Evolutionary conservation across 2,113 vertebrate genomes (phyloP).

Genomic region (Phrynosoma platyrhinos): DNA sequence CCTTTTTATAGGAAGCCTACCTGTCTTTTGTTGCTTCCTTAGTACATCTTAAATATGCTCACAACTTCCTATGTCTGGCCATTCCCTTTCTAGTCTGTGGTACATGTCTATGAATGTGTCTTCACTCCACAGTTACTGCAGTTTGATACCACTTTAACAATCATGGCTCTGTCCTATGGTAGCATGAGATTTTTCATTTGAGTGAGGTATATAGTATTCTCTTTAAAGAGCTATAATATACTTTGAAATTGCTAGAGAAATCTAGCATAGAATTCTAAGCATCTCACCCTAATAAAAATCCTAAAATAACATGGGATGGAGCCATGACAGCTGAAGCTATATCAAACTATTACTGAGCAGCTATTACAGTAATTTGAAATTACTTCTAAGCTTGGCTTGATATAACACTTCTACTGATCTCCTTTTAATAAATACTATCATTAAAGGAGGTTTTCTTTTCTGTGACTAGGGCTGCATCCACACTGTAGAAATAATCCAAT

Average conservation of each 20-base stretch:
- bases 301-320: no score
- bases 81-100: background rate
- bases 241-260: no score
- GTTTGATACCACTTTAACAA: no score
- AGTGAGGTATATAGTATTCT: no score
- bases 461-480: background rate
- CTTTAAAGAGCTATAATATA: no score
- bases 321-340: no score
- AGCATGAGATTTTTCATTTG: no score
- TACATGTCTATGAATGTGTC: background rate
- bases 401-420: background rate
- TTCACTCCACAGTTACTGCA: no score
- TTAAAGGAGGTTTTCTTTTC: background rate
- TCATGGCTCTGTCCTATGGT: no score
- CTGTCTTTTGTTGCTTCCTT: background rate
- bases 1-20: background rate
- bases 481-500: no score
- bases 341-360: background rate
- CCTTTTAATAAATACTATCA: background rate
- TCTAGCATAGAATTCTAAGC: no score
- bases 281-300: no score
- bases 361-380: background rate
- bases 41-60: background rate
- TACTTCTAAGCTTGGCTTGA: conserved; percentile 2
- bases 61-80: background rate